Evolutionary conservation across 2,113 vertebrate species (phyloP).

Genomic region (Passer montanus): DNA sequence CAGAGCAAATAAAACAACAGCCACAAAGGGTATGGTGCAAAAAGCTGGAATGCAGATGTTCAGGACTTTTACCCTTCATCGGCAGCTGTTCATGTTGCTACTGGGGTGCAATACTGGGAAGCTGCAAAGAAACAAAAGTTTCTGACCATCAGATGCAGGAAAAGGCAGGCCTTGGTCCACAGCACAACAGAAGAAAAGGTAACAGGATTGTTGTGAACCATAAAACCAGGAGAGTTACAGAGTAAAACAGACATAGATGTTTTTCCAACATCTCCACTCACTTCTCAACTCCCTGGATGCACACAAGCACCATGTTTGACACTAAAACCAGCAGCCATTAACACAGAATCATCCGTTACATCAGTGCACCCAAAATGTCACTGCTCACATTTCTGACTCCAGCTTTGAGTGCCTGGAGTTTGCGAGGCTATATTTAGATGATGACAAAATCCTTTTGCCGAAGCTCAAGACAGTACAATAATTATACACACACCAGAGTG

Average conservation of each 20-base stretch:
- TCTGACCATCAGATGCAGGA: constrained; percentile 36
- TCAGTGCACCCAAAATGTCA: not conserved
- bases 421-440: constrained; percentile 40
- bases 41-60: constrained; percentile 14
- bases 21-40: not conserved
- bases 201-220: not conserved
- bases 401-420: not conserved
- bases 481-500: not conserved
- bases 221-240: not conserved
- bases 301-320: not conserved
- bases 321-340: constrained; percentile 3
- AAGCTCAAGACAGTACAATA: constrained; percentile 3
- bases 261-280: not conserved
- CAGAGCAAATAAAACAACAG: not conserved
- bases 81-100: not conserved
- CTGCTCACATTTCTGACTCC: not conserved
- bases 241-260: not conserved
- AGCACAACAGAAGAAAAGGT: not conserved
- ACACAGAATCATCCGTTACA: not conserved
- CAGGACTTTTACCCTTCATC: not conserved
- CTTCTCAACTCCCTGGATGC: not conserved
- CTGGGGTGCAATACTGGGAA: not conserved
- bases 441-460: not conserved
- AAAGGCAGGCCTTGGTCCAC: not conserved
- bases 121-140: constrained; percentile 8